Evolutionary conservation across 2,888 invertebrate species (phyloP), one percentile per base, ranked within the genome.

Genomic region (Athalia cordata): DNA sequence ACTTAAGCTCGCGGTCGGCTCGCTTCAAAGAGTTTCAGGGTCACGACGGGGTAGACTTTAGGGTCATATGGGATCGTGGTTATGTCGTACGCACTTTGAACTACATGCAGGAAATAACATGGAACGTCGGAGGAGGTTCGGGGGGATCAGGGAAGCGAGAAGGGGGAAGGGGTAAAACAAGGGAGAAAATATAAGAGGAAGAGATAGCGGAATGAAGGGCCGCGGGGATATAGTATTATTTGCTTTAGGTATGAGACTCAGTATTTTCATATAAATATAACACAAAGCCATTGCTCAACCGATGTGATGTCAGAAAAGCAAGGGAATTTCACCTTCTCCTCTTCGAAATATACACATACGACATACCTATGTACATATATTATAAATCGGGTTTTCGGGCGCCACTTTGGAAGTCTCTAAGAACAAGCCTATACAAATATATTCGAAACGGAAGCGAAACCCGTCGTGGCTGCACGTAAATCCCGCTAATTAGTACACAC

Each of bases 21-120:
- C 6, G 15, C 43, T 15, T 75, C 75, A 75, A 75, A 75, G 75
- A 64, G 59, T 50, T 43, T 8, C 49, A 43, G 64, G 75, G 62
- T 62, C 62, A 62, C 47, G 57, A 72, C 47, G 50, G 64, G 75
- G 62, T 62, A 50, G 50, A 75, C 75, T 29, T 8, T n/a, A n/a
- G 29, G 75, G 75, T 75, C 52, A 52, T 29, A 29, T 29, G 13
- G 72, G 59, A 47, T 72, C 72, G 72, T 13, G 59, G 72, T 72
- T 75, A 45, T 29, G 75, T 75, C 50, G 64, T 64, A 64, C 61
- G 75, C 75, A 75, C 75, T 75, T 75, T 75, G 75, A 75, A 64
- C 75, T 29, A 75, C 50, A 59, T 59, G 52, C 72, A 45, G 72
- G 72, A 45, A 59, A 8, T 59, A 47, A 3, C 47, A 47, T 13